phyloP scores from a whole-genome alignment of 2,797 vertebrate species.

The Mycteria americana region DNA sequence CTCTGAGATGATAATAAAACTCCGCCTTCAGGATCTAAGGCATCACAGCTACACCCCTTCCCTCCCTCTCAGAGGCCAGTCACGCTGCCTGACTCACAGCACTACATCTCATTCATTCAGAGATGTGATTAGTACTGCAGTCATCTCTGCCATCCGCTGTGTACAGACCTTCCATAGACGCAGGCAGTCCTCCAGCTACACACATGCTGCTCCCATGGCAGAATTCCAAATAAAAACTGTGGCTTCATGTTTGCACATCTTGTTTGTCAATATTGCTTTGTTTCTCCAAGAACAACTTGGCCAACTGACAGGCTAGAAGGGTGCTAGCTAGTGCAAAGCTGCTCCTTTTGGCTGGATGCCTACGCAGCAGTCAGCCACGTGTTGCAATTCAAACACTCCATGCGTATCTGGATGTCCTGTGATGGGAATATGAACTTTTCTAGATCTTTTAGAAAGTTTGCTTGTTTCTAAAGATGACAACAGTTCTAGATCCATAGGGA shows the following conservation, averaged over 20 bases:
- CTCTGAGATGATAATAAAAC: not conserved
- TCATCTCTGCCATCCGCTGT: not conserved
- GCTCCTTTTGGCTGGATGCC: not conserved
- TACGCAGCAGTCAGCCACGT: rapidly evolving
- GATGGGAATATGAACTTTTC: not conserved
- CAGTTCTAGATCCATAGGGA: not conserved
- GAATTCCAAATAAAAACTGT: not conserved
- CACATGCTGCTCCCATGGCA: not conserved
- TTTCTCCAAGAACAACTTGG: not conserved
- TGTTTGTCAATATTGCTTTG: not conserved
- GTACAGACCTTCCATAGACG: rapidly evolving
- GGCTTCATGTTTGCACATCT: not conserved
- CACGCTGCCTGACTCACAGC: not conserved
- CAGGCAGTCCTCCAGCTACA: not conserved
- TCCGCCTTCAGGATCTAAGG: not conserved
- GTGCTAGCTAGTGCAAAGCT: not conserved
- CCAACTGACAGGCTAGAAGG: not conserved
- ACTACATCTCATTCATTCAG: not conserved
- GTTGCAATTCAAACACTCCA: not conserved
- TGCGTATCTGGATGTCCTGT: not conserved
- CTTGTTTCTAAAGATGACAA: not conserved
- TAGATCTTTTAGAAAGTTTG: not conserved
- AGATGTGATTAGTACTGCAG: not conserved
- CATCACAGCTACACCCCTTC: not conserved
- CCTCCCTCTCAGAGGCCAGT: not conserved